phyloP scores from a whole-genome alignment of 2,113 vertebrate genomes.

The Colaptes auratus region DNA sequence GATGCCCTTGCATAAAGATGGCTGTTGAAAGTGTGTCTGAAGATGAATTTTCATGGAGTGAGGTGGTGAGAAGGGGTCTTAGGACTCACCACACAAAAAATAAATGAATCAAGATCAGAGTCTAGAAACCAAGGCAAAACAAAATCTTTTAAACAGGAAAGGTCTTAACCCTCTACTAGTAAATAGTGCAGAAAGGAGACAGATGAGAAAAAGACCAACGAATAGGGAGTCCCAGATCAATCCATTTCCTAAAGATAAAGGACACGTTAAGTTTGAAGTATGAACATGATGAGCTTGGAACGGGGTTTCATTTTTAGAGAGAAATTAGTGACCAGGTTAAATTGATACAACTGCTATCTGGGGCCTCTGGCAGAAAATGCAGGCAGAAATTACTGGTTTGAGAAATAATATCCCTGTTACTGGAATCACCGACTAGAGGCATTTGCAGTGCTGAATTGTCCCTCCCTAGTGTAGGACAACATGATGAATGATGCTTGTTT shows the following conservation, averaged over 20 bases:
- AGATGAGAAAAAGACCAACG: neutral
- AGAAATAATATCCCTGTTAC: neutral
- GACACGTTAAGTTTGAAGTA: neutral
- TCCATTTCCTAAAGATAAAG: neutral
- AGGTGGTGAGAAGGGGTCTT: neutral
- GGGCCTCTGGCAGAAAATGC: neutral
- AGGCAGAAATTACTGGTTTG: neutral
- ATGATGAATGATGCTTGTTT: neutral
- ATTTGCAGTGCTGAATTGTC: neutral
- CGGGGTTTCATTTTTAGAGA: neutral
- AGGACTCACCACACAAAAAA: neutral
- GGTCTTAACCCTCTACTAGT: rapidly evolving
- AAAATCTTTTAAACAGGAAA: neutral
- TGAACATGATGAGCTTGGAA: neutral
- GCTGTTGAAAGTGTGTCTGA: neutral
- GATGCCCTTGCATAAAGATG: neutral
- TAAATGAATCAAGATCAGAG: neutral
- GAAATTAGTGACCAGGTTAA: neutral
- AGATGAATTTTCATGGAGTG: neutral
- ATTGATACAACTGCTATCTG: neutral
- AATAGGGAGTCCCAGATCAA: neutral
- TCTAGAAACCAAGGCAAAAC: neutral
- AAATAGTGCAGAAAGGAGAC: neutral
- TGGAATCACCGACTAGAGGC: neutral
- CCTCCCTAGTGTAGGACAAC: neutral